phyloP scores from a whole-genome alignment of 1,140 invertebrate genomes.

The Lepidotrigona ventralis region DNA sequence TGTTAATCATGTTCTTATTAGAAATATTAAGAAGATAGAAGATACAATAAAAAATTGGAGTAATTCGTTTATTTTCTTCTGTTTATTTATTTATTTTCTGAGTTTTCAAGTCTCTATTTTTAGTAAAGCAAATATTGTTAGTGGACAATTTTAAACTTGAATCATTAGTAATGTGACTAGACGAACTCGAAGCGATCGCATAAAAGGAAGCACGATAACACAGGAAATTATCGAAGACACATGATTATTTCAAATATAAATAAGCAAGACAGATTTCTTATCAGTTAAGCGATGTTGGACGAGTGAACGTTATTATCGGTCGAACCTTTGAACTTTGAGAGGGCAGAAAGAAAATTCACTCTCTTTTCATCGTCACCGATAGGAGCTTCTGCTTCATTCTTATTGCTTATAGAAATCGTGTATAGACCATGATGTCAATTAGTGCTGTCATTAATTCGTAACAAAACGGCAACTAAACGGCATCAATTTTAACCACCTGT shows the following conservation, averaged over 20 bases:
- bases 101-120: not conserved
- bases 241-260: conserved; percentile 45
- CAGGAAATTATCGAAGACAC: conserved; percentile 35
- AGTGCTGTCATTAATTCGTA: conserved; percentile 29
- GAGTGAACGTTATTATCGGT: conserved; percentile 49
- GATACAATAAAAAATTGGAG: not conserved
- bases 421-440: conserved; percentile 53
- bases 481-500: conserved; percentile 26
- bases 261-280: conserved; percentile 47
- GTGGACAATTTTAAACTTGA: not conserved
- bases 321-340: conserved; percentile 63
- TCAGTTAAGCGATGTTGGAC: conserved; percentile 46
- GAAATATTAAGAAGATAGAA: not conserved
- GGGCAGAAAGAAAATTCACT: conserved; percentile 43
- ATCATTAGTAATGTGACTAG: no score
- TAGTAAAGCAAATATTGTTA: no score
- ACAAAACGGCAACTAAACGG: conserved; percentile 23
- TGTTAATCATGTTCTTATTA: not conserved
- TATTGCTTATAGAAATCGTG: conserved; percentile 38
- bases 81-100: no score
- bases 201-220: conserved; percentile 42
- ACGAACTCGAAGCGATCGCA: not conserved
- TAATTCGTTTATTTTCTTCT: not conserved
- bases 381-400: conserved; percentile 42
- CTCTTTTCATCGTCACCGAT: conserved; percentile 32